phyloP scores from a whole-genome alignment of 2,888 invertebrate species.

The Osedax frankpressi region DNA sequence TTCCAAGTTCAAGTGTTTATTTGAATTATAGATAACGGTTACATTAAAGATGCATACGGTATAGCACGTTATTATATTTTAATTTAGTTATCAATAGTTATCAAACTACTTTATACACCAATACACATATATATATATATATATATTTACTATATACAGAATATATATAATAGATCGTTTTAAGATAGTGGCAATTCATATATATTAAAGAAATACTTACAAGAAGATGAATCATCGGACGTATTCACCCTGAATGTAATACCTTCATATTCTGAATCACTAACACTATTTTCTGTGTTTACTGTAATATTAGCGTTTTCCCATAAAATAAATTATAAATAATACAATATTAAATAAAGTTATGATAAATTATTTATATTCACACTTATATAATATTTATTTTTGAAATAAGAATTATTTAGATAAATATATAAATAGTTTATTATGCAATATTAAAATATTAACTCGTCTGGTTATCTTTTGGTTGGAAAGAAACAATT shows the following conservation, averaged over 20 bases:
- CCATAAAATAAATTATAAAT: background rate
- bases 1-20: too few species aligned
- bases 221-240: too few species aligned
- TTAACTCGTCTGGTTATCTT: too few species aligned
- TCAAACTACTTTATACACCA: too few species aligned
- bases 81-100: too few species aligned
- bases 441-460: background rate
- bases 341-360: background rate
- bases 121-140: background rate
- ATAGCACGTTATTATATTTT: too few species aligned
- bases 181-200: background rate
- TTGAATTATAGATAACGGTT: too few species aligned
- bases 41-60: too few species aligned
- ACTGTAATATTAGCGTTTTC: background rate
- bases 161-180: background rate
- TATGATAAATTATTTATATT: background rate
- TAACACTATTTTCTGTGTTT: background rate
- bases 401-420: background rate
- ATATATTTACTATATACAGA: background rate
- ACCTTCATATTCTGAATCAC: background rate
- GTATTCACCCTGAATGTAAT: background rate
- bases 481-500: too few species aligned
- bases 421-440: background rate
- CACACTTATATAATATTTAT: background rate
- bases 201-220: too few species aligned